Base-by-base conservation (phyloP, 2,888 invertebrate genomes). In the Oxytorus armatus region DNA sequence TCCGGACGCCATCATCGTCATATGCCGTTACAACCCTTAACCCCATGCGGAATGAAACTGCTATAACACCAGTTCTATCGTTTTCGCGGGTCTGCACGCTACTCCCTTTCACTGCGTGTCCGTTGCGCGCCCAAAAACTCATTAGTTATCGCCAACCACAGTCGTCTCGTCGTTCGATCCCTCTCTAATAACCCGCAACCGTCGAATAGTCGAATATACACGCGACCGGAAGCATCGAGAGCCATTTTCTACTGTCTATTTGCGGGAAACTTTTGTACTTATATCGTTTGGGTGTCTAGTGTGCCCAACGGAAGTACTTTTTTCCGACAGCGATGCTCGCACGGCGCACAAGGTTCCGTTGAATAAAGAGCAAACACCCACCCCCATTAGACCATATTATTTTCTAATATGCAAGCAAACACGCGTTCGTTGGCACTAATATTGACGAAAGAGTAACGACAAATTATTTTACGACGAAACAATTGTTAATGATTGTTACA, bases 171-270 rank as follows among this genome's bases (percentile, higher is more conserved):
- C 23, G 42, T 23, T 61, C 63, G 53, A 72, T 76, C 61, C 66
- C 36, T 68, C 51, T 76, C 76, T 77, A 81, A 81, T 81, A 81
- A 81, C 65, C 77, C 80, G 74, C 74, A 70, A 81, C 80, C 72
- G 73, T 65, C 69, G 70, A 81, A 77, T 72, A 81, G 73, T 51
- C 65, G 69, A 65, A 76, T 21, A 39, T 49, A 23, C 77, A 65
- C 69, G 77, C 70, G 77, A 29, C 73, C 80, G 80, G 77, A 81
- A 51, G 63, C 44, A 39, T 51, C 57, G 44, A 63, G 10, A 36
- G 44, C 49, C 68, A 57, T 80, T 73, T 69, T 77, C 74, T 65
- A 14, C 63, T 55, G 21, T 23, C 55, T 39, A 11, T 7, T 25
- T 21, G 14, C 18, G 36, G 51, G 42, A 25, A 23, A 65, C 16